These are phyloP conservation scores for Eulithis testata DNA, from an alignment of 2,888 invertebrate species.

Conservation along the genomic window DNA sequence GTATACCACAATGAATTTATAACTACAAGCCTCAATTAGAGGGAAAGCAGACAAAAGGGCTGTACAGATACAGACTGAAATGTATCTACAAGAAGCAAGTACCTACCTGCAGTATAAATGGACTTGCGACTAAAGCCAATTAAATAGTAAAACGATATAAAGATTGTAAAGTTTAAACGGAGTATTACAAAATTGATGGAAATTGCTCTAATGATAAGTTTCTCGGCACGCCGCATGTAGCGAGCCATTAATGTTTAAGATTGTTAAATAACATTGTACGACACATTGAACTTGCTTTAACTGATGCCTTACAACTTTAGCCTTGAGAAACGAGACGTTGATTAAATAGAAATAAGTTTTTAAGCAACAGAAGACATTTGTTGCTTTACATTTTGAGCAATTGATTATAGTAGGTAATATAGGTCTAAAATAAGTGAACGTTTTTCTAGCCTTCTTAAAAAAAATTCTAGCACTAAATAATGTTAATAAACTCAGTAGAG, in stretches of 20 bases:
- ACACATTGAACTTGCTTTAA: conserved; percentile 23
- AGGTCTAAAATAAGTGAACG: too few relatives aligned
- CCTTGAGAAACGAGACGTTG: conserved; percentile 19
- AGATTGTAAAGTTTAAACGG: conserved; percentile 40
- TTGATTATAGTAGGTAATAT: too few relatives aligned
- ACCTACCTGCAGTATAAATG: conserved; percentile 48
- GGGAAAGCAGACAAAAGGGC: conserved; percentile 76
- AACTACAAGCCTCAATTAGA: conserved; percentile 79
- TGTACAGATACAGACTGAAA: conserved; percentile 35
- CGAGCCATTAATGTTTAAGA: conserved; percentile 28
- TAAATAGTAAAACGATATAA: conserved; percentile 47
- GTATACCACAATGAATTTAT: conserved; percentile 77
- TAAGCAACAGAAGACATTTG: too few relatives aligned
- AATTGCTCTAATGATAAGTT: conserved; percentile 37
- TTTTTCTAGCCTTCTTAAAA: too few relatives aligned
- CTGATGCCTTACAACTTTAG: conserved; percentile 11
- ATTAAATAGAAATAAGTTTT: conserved; percentile 27
- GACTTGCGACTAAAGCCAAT: conserved; percentile 47
- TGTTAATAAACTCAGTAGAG: too few relatives aligned
- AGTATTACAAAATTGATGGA: conserved; percentile 45
- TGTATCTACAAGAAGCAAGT: conserved; percentile 32
- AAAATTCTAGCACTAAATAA: too few relatives aligned
- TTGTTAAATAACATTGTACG: conserved; percentile 37
- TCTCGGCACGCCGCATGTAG: conserved; percentile 28
- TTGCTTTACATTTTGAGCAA: too few relatives aligned